Base-by-base conservation (phyloP, 2,113 vertebrate species). In the Gavialis gangeticus region DNA sequence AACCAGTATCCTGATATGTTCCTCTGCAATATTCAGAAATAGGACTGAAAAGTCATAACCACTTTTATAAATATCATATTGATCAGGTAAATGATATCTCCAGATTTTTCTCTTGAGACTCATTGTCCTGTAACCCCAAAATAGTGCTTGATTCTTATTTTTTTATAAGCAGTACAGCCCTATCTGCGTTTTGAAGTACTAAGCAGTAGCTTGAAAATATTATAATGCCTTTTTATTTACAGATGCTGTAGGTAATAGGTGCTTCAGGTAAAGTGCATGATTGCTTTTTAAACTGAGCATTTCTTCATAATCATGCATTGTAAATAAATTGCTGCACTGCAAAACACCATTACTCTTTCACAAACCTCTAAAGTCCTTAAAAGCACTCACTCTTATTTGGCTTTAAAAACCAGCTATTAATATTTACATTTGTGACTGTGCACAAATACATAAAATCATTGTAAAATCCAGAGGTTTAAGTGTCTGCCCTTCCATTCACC, bases 311-410 rank as follows among this genome's bases (percentile, higher is more conserved):
- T 95, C 96, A 94, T 88, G 81, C 55, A 93, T 88, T 95, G 84
- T 92, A 96, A 97, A 97, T 96, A 94, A 95, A 87, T 87, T 90
- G 57, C 84, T 93, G 30, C 79, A 78, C 75, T 94, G 80, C 89
- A 90, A 95, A 94, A 82, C 75, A 87, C 69, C 12, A 13, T 63
- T 60, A 91, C 73, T 88, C 87, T 95, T 95, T 96, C 93, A 95
- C 82, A 96, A 94, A 86, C 97, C 83, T 97, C 90, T 59, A 88
- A 94, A 97, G 93, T 95, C 97, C 95, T 98, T 97, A 97, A 98
- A 98, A 98, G 90, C 96, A 96, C 93, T 97, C 76, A 86, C 71
- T 93, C 89, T 97, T 98, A 97, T 98, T 98, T 98, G 93, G 95
- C 95, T 97, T 97, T 92, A 91, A 94, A 95, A 98, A 96, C 83